Evolutionary conservation across 2,113 vertebrate species (phyloP), one percentile per base, ranked within the genome.

Genomic region (Salvelinus fontinalis): DNA sequence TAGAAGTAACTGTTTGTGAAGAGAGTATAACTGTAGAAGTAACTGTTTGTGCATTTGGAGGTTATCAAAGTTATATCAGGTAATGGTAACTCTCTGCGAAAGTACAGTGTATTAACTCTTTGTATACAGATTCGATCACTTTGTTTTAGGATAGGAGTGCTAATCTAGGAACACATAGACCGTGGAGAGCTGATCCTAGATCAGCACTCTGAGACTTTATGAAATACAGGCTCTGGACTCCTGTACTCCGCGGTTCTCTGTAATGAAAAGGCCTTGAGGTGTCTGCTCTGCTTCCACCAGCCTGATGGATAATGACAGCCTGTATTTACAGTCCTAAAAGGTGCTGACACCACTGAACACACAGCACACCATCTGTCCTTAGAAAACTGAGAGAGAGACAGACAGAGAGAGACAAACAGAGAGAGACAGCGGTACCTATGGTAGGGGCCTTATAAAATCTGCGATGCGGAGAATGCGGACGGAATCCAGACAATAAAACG

Each of bases 321-420:
- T 80, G 75, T 84, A 88, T 92, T 94, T 89, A 89, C 87, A 85
- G 75, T 79, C 82, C 80, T 72, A 68, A 88, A 87, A 89, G 80
- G 77, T 76, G 87, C 89, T 92, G 86, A 89, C 85, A 75, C 76
- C 59, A 75, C 83, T 62, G 75, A 85, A 87, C 85, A 64, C 31
- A 13, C 26, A n/a, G 18, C 20, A n/a, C 27, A 16, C 24, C 39
- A 11, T 44, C 39, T 67, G 65, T 67, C 65, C 65, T 31, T 67
- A 67, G 12, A 31, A 27, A 31, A 26, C 22, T 84, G 76, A 8
- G 57, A n/a, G 57, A n/a, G n/a, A n/a, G 57, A n/a, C 2, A 60
- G 57, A 59, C 13, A 59, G 57, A n/a, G 57, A n/a, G 57, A n/a
- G 57, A 59, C 34, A 34, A 8, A 34, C 34, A n/a, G 57, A 59